Evolutionary conservation across 2,797 vertebrate genomes (phyloP).

Genomic region (Tenualosa thibaudeaui): DNA sequence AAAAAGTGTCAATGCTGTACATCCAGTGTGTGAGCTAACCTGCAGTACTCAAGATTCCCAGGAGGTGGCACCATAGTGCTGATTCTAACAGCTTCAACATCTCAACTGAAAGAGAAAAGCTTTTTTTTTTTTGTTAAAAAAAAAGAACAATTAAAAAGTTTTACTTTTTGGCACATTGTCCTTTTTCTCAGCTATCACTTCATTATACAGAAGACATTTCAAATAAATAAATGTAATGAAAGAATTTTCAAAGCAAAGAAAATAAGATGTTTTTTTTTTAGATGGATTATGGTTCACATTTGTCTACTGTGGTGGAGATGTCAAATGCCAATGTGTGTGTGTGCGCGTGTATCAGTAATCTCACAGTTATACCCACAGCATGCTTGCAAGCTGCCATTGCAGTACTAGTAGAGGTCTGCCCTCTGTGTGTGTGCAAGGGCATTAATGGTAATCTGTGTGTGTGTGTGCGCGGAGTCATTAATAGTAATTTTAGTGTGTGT

Average conservation of each 20-base stretch:
- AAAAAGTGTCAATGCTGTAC: constrained; percentile 48
- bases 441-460: neutral
- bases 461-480: neutral
- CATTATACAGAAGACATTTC: constrained; percentile 67
- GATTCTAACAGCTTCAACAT: constrained; percentile 75
- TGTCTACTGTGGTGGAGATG: constrained; percentile 1
- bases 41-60: constrained; percentile 82
- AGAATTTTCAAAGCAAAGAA: constrained; percentile 59
- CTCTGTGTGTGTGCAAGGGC: neutral
- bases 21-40: constrained; percentile 66
- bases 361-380: constrained; percentile 20
- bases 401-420: neutral
- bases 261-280: no score
- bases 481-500: neutral
- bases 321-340: constrained; percentile 37
- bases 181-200: constrained; percentile 61
- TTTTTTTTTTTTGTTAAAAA: constrained; percentile 17
- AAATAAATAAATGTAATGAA: constrained; percentile 65
- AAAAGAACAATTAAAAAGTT: constrained; percentile 28
- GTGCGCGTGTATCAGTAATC: constrained; percentile 5
- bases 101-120: constrained; percentile 76
- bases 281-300: constrained; percentile 8
- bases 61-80: constrained; percentile 84
- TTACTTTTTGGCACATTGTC: constrained; percentile 81
- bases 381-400: neutral